Percentiles rank a stretch among this genome's conserved stretches.
Conservation (phyloP, 2,888 invertebrate genomes). For the Apamea anceps region DNA sequence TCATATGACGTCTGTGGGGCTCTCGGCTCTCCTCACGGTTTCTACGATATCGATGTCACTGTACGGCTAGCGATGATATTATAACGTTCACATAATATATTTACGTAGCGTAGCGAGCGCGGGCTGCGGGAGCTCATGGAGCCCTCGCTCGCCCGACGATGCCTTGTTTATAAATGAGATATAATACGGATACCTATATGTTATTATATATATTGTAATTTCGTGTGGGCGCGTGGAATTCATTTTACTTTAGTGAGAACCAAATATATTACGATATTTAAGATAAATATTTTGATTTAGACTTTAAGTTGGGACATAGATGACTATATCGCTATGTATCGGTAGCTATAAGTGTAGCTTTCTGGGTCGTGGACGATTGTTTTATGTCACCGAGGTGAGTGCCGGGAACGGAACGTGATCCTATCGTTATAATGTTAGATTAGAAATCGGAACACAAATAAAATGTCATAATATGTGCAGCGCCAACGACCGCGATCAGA, state of each 20-base stretch:
- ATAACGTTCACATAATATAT: conserved; percentile 70
- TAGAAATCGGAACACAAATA: conserved; percentile 40
- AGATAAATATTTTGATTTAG: conserved; percentile 70
- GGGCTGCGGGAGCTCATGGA: conserved; percentile 24
- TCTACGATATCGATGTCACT: conserved; percentile 51
- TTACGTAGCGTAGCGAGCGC: conserved; percentile 23
- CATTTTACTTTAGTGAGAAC: conserved; percentile 82
- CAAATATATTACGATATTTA: conserved; percentile 82
- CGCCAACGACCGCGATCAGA: conserved; percentile 1
- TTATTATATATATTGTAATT: conserved; percentile 71
- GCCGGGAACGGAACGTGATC: conserved; percentile 35
- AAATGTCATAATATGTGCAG: conserved; percentile 48
- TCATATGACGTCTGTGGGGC: conserved; percentile 35
- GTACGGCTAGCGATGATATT: conserved; percentile 71
- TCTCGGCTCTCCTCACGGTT: conserved; percentile 12
- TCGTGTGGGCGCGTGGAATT: conserved; percentile 69
- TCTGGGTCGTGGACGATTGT: conserved; percentile 48
- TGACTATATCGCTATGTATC: conserved; percentile 56
- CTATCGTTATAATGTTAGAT: conserved; percentile 22
- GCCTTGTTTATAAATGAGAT: conserved; percentile 64
- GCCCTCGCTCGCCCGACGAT: conserved; percentile 30
- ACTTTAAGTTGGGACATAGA: conserved; percentile 65
- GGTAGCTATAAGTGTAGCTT: conserved; percentile 68
- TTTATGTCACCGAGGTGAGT: conserved; percentile 27
- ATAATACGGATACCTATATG: conserved; percentile 64